Conservation (phyloP, 2,113 vertebrate genomes). For the Ploceus nigricollis region DNA sequence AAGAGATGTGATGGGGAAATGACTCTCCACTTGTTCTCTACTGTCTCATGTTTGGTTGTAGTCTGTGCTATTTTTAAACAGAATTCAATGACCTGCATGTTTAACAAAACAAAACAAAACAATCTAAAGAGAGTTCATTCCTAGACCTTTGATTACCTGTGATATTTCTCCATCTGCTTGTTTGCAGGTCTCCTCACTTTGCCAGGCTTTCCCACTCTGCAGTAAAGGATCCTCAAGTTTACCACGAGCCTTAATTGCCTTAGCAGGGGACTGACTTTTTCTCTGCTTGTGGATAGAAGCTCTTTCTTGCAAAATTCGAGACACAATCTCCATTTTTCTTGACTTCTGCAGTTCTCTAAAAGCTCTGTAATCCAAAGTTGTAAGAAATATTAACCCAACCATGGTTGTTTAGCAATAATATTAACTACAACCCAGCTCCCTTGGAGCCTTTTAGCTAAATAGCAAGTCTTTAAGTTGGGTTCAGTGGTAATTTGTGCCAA, state of each 20-base stretch:
- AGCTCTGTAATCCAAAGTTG: constrained; percentile 72
- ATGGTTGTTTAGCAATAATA: not conserved
- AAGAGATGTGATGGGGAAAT: not conserved
- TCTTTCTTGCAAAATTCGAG: constrained; percentile 77
- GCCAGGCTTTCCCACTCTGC: constrained; percentile 57
- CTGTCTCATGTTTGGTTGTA: not conserved
- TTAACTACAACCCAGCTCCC: not conserved
- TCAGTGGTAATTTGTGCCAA: not conserved
- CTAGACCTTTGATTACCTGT: constrained; percentile 5
- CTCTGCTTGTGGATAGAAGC: constrained; percentile 46
- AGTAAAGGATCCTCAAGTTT: not conserved
- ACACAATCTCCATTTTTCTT: constrained; percentile 78
- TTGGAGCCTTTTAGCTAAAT: not conserved
- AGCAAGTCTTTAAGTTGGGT: not conserved
- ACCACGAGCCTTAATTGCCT: not conserved
- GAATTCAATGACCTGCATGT: not conserved
- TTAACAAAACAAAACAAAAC: not conserved
- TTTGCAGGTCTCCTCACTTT: constrained; percentile 19
- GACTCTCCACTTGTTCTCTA: not conserved
- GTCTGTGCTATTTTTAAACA: not conserved
- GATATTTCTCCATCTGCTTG: not conserved
- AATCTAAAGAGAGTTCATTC: too few relatives aligned
- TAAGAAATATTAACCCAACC: not conserved
- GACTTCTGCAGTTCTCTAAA: constrained; percentile 76
- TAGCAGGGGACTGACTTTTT: not conserved